Evolutionary conservation across 1,140 invertebrate species (phyloP).

Genomic region (Amphibalanus amphitrite): DNA sequence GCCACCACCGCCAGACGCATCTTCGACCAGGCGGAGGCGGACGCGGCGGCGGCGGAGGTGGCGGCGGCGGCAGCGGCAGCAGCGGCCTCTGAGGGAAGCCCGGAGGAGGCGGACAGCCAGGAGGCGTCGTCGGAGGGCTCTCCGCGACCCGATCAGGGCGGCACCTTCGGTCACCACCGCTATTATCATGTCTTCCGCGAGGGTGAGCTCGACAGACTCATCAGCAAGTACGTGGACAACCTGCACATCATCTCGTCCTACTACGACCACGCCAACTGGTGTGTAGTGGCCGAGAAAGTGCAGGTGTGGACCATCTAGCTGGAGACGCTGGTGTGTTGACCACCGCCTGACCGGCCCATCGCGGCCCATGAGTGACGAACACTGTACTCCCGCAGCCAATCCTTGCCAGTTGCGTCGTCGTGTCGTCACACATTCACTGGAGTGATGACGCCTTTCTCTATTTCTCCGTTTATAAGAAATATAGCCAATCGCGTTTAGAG

Average conservation of each 20-base stretch:
- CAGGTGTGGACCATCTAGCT: constrained; percentile 85
- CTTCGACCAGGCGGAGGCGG: not conserved
- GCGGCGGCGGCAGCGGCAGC: not conserved
- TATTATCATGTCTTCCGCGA: constrained; percentile 95
- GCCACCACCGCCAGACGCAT: not conserved
- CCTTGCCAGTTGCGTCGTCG: too few relatives aligned
- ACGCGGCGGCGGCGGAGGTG: not conserved
- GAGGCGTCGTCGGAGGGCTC: constrained; percentile 55
- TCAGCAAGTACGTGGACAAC: constrained; percentile 81
- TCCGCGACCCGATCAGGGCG: constrained; percentile 48
- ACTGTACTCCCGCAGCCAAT: too few relatives aligned
- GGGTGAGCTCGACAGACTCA: constrained; percentile 82
- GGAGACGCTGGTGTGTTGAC: too few relatives aligned
- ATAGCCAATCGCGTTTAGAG: too few relatives aligned
- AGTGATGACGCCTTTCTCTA: too few relatives aligned
- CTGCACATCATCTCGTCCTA: constrained; percentile 84
- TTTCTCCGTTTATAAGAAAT: too few relatives aligned
- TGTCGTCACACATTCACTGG: too few relatives aligned
- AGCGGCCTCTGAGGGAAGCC: not conserved
- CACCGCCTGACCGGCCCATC: too few relatives aligned
- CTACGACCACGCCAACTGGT: constrained; percentile 95
- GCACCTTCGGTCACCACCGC: constrained; percentile 68
- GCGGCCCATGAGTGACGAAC: too few relatives aligned
- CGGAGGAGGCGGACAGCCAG: not conserved
- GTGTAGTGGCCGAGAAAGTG: constrained; percentile 86